phyloP scores from a whole-genome alignment of 2,113 vertebrate species.

The Seriola rivoliana region DNA sequence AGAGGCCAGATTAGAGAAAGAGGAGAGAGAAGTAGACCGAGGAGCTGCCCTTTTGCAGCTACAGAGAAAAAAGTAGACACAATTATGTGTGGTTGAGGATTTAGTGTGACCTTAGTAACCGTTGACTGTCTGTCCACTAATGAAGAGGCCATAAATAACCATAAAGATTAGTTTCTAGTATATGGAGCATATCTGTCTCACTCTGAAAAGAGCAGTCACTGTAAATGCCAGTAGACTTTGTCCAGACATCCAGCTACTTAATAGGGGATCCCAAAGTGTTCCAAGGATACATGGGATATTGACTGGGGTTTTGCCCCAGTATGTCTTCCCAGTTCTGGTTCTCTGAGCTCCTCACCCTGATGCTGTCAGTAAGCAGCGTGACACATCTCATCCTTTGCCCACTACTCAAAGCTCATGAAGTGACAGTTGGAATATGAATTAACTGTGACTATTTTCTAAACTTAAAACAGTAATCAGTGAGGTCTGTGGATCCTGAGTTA shows the following conservation, averaged over 20 bases:
- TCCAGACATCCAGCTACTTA: background rate
- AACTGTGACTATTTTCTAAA: too few relatives aligned
- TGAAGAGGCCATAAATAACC: slow-evolving; percentile 24
- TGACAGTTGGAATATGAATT: too few relatives aligned
- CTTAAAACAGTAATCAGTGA: too few relatives aligned
- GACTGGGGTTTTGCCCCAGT: too few relatives aligned
- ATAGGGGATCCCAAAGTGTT: background rate
- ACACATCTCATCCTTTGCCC: too few relatives aligned
- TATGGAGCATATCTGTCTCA: slow-evolving; percentile 13
- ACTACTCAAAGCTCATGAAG: too few relatives aligned
- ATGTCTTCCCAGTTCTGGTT: background rate
- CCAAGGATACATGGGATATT: background rate
- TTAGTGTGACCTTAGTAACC: slow-evolving; percentile 26
- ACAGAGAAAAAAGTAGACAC: background rate
- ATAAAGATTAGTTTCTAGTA: background rate
- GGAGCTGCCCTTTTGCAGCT: slow-evolving; percentile 3
- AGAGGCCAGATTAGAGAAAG: slow-evolving; percentile 7
- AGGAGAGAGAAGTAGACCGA: background rate
- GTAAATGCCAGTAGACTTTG: background rate
- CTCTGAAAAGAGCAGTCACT: background rate
- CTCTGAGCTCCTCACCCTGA: background rate
- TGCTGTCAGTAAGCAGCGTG: background rate
- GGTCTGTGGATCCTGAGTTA: background rate
- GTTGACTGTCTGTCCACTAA: slow-evolving; percentile 24
- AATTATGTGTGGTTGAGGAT: slow-evolving; percentile 18